Conservation (phyloP, 2,888 invertebrate species). For the Cistogaster globosa region DNA sequence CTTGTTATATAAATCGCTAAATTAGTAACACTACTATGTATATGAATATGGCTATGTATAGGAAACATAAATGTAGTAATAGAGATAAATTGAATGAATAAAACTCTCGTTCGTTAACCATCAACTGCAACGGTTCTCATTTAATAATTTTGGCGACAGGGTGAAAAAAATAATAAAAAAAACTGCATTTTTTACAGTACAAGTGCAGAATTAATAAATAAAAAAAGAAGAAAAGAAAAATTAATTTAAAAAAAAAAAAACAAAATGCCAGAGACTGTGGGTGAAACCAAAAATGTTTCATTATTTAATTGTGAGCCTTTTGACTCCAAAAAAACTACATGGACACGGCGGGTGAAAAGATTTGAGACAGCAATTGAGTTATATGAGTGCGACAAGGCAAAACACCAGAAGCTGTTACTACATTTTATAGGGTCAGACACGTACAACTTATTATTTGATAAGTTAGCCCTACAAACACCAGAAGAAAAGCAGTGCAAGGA, state of each 20-base stretch:
- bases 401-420: no score
- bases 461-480: slow-evolving; percentile 12
- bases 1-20: not conserved
- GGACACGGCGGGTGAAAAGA: slow-evolving; percentile 26
- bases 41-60: not conserved
- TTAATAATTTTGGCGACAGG: slow-evolving; percentile 81
- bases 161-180: not conserved
- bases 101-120: no score
- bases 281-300: not conserved
- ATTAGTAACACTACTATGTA: not conserved
- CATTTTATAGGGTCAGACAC: no score
- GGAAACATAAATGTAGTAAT: not conserved
- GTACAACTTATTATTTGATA: slow-evolving; percentile 19
- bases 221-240: not conserved
- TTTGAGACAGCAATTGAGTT: slow-evolving; percentile 29
- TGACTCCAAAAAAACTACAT: not conserved
- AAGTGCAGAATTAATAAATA: slow-evolving; percentile 15
- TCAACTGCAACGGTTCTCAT: no score
- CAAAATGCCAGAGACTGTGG: not conserved
- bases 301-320: slow-evolving; percentile 22
- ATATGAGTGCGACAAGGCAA: no score
- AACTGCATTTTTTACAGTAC: slow-evolving; percentile 11
- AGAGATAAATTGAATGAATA: not conserved
- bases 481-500: slow-evolving; percentile 12
- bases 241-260: not conserved